Evolutionary conservation across 2,113 vertebrate species (phyloP), one percentile per base, ranked within the genome.

Genomic region (Gymnarchus niloticus): DNA sequence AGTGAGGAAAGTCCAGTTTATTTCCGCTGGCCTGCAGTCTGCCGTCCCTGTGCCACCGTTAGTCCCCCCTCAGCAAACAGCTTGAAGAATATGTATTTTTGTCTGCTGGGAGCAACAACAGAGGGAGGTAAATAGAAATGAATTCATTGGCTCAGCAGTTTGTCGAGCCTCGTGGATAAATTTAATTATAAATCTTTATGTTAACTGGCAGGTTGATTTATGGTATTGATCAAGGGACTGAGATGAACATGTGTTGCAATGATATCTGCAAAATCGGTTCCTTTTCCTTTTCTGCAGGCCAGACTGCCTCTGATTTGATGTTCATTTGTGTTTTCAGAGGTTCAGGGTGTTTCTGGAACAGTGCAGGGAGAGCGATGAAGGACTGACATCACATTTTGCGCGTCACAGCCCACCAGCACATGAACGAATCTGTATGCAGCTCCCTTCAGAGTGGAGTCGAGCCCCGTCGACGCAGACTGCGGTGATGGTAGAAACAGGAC

Each of bases 171-270:
- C 23, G 33, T n/a, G 76, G 76, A 41, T 46, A 78, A 78, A 78
- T 48, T 48, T 21, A 78, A 78, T 78, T 78, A 78, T 23, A 48
- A 37, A n/a, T 78, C 44, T 78, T 78, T 78, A 78, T 46, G 44
- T 48, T 48, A 37, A 78, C 46, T 17, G 76, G 44, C 76, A 78
- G 76, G 41, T 48, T 78, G 76, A 78, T 78, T 78, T 37, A 78
- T 48, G 44, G 44, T n/a, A 78, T 78, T 46, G 76, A 78, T 78
- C 44, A 33, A 23, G 41, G 14, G 46, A 48, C 6, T 21, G 6
- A 78, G 76, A 46, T 78, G 0, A 46, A 77, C 73, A 44, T 23
- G 41, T 21, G 41, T 33, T 19, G 69, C 41, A 3, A 7, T 6
- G 41, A 46, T 44, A 48, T 77, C 33, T 41, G 33, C 41, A 73